These are phyloP conservation scores for Alosa alosa DNA, from an alignment of 2,113 vertebrate species.

Conservation along the genomic window DNA sequence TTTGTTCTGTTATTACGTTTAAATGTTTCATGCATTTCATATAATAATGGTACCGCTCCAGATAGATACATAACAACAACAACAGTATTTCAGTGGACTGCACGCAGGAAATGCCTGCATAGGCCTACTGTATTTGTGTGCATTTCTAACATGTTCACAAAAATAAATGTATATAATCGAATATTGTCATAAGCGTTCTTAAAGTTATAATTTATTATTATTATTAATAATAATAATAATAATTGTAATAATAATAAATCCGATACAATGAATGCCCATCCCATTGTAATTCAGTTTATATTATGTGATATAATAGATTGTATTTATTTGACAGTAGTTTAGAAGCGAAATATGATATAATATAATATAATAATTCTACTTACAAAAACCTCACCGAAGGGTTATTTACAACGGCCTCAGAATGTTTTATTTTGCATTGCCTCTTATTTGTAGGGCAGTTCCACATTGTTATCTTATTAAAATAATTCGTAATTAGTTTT, in stretches of 20 bases:
- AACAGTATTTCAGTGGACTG: neutral
- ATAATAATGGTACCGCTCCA: neutral
- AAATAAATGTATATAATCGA: neutral
- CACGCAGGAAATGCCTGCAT: neutral
- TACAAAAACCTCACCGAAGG: neutral
- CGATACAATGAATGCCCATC: neutral
- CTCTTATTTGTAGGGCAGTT: conserved; percentile 48
- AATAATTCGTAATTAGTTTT: conserved; percentile 88
- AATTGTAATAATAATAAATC: neutral
- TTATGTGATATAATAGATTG: neutral
- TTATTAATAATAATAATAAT: neutral
- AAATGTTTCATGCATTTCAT: neutral
- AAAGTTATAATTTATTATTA: neutral
- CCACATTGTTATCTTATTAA: conserved; percentile 76
- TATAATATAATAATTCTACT: neutral
- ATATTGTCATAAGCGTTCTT: neutral
- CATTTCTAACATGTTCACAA: neutral
- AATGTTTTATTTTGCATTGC: conserved; percentile 16
- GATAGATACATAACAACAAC: neutral
- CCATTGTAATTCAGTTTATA: neutral
- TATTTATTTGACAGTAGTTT: neutral
- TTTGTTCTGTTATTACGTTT: neutral
- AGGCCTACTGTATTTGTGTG: neutral
- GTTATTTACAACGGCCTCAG: conserved; percentile 3
- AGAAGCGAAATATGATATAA: neutral